Conservation (phyloP, 2,797 vertebrate species). For the Odontamblyopus lacepedii region DNA sequence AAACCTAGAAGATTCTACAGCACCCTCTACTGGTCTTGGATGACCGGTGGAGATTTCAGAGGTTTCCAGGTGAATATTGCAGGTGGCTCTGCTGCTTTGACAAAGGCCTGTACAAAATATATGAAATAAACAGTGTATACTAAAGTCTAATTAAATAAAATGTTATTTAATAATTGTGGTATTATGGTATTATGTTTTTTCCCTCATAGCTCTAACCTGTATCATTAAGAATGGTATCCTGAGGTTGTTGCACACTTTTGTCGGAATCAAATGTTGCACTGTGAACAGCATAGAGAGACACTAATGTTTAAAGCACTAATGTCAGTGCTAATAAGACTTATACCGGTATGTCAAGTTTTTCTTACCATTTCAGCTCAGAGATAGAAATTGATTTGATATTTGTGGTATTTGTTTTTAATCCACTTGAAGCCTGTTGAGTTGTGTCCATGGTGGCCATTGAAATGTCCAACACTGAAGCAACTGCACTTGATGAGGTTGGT, state of each 20-base stretch:
- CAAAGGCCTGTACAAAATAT: background rate
- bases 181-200: background rate
- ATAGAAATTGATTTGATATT: slow-evolving; percentile 1
- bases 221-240: slow-evolving; percentile 4
- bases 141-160: background rate
- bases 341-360: background rate
- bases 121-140: background rate
- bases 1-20: background rate
- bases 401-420: background rate
- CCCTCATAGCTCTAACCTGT: slow-evolving; percentile 43
- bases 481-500: background rate
- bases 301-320: background rate
- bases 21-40: slow-evolving; percentile 30
- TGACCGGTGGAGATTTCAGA: slow-evolving; percentile 2
- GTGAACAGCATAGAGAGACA: background rate
- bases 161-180: background rate
- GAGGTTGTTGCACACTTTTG: slow-evolving; percentile 9
- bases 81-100: background rate
- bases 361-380: slow-evolving; percentile 34
- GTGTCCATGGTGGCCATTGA: background rate
- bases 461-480: background rate
- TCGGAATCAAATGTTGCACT: slow-evolving; percentile 5
- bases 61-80: slow-evolving; percentile 1
- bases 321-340: background rate
- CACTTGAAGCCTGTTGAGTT: background rate